Evolutionary conservation across 2,113 vertebrate genomes (phyloP).

Genomic region (Alethe castanea): DNA sequence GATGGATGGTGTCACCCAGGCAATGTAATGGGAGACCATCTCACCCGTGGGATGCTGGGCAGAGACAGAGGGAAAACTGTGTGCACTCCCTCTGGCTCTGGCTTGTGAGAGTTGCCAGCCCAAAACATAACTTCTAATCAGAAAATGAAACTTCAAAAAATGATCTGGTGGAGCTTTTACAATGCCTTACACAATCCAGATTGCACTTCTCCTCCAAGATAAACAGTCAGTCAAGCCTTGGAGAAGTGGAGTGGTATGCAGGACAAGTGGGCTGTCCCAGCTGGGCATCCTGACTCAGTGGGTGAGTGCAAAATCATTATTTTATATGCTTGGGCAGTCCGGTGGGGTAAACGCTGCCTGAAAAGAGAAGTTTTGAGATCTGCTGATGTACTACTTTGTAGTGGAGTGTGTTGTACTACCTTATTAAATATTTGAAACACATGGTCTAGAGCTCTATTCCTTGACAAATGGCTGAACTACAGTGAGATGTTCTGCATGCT

Average conservation of each 20-base stretch:
- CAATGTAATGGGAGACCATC: not conserved
- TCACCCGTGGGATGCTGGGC: not conserved
- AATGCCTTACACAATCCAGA: not conserved
- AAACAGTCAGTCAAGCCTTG: not conserved
- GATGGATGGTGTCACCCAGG: not conserved
- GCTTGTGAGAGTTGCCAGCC: not conserved
- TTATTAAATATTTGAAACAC: not conserved
- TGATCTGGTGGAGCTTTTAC: not conserved
- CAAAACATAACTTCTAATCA: not conserved
- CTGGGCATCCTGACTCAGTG: accelerated
- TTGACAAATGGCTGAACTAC: not conserved
- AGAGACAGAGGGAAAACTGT: not conserved
- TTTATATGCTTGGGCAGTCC: not conserved
- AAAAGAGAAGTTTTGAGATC: not conserved
- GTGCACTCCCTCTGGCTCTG: accelerated
- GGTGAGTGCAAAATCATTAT: not conserved
- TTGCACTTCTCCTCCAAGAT: not conserved
- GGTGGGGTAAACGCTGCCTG: not conserved
- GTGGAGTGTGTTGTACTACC: not conserved
- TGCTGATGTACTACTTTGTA: not conserved
- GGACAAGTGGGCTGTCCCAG: not conserved
- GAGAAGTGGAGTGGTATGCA: not conserved
- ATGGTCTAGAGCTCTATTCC: not conserved
- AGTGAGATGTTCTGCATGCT: not conserved
- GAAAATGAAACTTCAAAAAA: not conserved